Evolutionary conservation across 2,888 invertebrate genomes (phyloP).

Genomic region (Eupithecia inturbata): DNA sequence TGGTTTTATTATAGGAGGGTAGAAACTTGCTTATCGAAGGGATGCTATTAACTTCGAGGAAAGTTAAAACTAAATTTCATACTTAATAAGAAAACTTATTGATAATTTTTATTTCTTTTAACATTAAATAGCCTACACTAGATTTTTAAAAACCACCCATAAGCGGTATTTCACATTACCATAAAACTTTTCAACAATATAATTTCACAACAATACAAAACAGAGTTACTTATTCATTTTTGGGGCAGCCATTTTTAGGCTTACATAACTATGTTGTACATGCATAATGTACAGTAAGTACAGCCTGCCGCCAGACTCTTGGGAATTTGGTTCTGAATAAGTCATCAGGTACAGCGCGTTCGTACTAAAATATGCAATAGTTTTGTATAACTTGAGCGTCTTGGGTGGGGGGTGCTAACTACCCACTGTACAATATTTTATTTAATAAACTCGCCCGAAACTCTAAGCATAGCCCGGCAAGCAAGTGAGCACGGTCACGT

Average conservation of each 20-base stretch:
- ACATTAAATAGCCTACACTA: neutral
- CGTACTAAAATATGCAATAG: conserved; percentile 80
- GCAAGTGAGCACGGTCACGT: conserved; percentile 7
- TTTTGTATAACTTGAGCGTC: conserved; percentile 81
- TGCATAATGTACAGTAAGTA: conserved; percentile 77
- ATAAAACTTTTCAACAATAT: conserved; percentile 16
- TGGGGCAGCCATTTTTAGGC: conserved; percentile 33
- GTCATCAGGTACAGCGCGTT: conserved; percentile 74
- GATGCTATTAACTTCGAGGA: neutral
- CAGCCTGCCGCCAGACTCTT: conserved; percentile 68
- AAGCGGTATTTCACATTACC: neutral
- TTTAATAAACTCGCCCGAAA: conserved; percentile 71
- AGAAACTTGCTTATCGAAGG: neutral
- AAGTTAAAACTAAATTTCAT: neutral
- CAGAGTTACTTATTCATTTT: conserved; percentile 32
- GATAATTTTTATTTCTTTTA: neutral
- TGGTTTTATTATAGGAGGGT: neutral
- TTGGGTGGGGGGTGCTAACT: conserved; percentile 69
- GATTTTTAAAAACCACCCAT: neutral
- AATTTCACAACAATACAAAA: conserved; percentile 28
- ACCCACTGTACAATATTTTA: conserved; percentile 75
- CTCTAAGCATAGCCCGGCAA: conserved; percentile 43
- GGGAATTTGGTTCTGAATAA: conserved; percentile 79
- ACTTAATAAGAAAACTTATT: neutral
- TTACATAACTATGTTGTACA: conserved; percentile 59